Evolutionary conservation across 2,888 invertebrate genomes (phyloP).

Genomic region (Pyrrhia umbra): DNA sequence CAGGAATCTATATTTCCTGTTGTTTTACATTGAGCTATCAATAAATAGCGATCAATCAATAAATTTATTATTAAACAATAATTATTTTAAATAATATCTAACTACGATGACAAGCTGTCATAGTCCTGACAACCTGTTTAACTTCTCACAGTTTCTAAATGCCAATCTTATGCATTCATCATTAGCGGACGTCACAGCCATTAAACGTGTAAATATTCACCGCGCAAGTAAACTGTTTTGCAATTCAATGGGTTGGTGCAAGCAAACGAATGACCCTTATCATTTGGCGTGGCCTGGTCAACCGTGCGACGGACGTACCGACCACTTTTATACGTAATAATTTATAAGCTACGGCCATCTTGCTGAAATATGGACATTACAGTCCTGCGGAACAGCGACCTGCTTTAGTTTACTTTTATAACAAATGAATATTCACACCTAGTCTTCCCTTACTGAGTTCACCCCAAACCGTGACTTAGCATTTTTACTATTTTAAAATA

Average conservation of each 20-base stretch:
- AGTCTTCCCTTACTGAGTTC: conserved; percentile 6
- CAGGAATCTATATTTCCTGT: conserved; percentile 14
- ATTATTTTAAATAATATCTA: no score
- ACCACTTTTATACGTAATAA: conserved; percentile 66
- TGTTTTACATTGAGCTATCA: conserved; percentile 21
- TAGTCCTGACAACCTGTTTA: conserved; percentile 67
- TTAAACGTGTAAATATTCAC: conserved; percentile 85
- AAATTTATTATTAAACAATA: conserved; percentile 20
- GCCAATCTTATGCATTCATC: conserved; percentile 76
- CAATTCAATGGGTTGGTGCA: conserved; percentile 82
- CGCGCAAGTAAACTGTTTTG: conserved; percentile 79
- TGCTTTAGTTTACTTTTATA: conserved; percentile 60
- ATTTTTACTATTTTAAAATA: conserved; percentile 22
- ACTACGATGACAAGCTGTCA: not conserved
- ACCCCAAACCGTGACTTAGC: conserved; percentile 19
- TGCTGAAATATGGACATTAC: conserved; percentile 59
- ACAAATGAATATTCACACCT: conserved; percentile 27
- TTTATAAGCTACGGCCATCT: conserved; percentile 66
- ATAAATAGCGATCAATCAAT: conserved; percentile 16
- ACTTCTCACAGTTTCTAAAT: conserved; percentile 77
- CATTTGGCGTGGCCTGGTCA: conserved; percentile 66
- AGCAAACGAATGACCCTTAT: conserved; percentile 82
- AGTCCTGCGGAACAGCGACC: conserved; percentile 52
- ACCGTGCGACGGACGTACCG: conserved; percentile 52
- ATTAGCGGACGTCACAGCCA: conserved; percentile 78